Conservation (phyloP, 2,797 vertebrate genomes). For the Oceanodroma leucorhoa region DNA sequence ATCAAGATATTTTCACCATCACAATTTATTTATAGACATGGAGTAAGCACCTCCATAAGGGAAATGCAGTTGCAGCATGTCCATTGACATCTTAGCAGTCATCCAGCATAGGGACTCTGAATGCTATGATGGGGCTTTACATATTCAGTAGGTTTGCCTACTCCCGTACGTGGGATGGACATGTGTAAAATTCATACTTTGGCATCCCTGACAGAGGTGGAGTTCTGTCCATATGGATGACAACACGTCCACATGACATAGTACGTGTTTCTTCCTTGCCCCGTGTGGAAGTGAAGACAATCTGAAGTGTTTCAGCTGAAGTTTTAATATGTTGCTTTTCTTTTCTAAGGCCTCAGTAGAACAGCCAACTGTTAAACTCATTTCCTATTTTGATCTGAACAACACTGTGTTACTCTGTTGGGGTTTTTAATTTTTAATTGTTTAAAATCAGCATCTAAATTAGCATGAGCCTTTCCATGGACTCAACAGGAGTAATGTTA, state of each 20-base stretch:
- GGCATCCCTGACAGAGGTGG: background rate
- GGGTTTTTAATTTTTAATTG: background rate
- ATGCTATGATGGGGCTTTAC: background rate
- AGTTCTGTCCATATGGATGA: background rate
- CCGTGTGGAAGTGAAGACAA: background rate
- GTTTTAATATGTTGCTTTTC: background rate
- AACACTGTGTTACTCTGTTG: background rate
- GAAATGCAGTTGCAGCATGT: background rate
- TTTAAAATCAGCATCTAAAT: background rate
- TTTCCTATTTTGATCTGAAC: background rate
- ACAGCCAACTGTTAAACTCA: background rate
- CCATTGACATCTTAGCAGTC: background rate
- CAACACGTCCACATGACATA: background rate
- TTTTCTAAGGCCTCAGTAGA: background rate
- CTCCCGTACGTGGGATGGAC: background rate
- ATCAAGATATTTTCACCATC: background rate
- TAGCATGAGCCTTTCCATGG: background rate
- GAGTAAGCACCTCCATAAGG: background rate
- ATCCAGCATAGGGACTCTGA: background rate
- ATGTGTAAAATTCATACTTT: background rate
- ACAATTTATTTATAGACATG: background rate
- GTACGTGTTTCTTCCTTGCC: no score
- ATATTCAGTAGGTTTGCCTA: background rate
- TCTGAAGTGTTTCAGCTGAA: background rate
- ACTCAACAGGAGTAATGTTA: background rate